Base-by-base conservation (phyloP, 2,888 invertebrate species). In the Argyresthia goedartella region DNA sequence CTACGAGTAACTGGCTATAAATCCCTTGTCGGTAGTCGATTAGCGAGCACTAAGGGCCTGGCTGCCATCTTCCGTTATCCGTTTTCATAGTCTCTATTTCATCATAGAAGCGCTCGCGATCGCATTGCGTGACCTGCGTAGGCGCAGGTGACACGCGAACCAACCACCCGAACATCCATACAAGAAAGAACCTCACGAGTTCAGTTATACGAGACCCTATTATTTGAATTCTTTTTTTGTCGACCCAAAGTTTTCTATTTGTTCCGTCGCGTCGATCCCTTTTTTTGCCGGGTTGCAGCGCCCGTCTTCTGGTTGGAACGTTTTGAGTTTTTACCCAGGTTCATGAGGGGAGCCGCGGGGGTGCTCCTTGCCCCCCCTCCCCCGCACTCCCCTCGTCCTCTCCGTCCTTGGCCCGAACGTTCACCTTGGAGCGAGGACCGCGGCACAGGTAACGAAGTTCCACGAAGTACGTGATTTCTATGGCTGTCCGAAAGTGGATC, bases 371-470 rank as follows among this genome's bases (percentile, higher is more conserved):
- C 67, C 71, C 72, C 73, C 72, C 76, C 73, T 76, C 76, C 76
- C 80, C 76, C 71, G 77, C 71, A 73, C 68, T 71, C 70, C 76
- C 72, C 53, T 56, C 55, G 56, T 56, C 55, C 58, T 56, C 69
- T 69, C 75, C 87, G 84, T 87, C 86, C 84, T 85, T 84, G 84
- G 84, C 81, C 80, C 81, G 85, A 81, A 71, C 84, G 79, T 87
- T 81, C 87, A 87, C 84, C 86, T 87, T 87, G 82, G 82, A 76
- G 69, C 76, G 81, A 75, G 76, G 78, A 67, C 60, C 78, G 75
- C 79, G 80, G 75, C 81, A 79, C 85, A 84, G 85, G 87, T 86
- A 87, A 81, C 84, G 73, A 78, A 85, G 85, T 86, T 86, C 86
- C 77, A 85, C 86, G 86, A 86, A 85, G 82, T 80, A 75, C 78